Conservation (phyloP, 2,113 vertebrate species). For the Zosterops pallidus region DNA sequence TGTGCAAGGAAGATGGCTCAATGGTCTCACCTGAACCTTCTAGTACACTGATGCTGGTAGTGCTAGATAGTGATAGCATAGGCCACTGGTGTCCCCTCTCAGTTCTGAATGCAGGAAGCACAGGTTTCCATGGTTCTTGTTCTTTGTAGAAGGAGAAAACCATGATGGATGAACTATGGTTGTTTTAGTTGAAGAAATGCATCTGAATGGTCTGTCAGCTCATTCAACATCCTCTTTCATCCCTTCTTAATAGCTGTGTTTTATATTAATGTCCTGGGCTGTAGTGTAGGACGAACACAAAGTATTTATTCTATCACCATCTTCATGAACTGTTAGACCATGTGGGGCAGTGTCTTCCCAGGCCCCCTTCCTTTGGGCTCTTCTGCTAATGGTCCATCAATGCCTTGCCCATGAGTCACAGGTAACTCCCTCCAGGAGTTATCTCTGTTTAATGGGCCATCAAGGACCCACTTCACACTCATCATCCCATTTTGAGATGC, state of each 20-base stretch:
- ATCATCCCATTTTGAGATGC: too few relatives aligned
- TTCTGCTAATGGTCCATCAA: too few relatives aligned
- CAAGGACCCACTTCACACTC: too few relatives aligned
- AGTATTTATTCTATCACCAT: too few relatives aligned
- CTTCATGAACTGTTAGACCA: too few relatives aligned
- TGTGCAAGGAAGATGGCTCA: background rate
- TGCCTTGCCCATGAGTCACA: too few relatives aligned
- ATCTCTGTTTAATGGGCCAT: too few relatives aligned
- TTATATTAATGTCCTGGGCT: background rate
- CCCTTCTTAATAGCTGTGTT: background rate
- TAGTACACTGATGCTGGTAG: background rate
- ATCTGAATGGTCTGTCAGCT: background rate
- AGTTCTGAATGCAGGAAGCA: background rate
- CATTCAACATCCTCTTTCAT: background rate
- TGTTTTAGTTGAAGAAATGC: background rate
- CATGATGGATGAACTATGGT: background rate
- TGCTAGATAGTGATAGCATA: background rate
- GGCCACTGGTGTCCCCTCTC: background rate
- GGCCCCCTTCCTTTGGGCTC: too few relatives aligned
- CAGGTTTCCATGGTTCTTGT: background rate
- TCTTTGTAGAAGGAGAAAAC: background rate
- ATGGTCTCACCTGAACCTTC: background rate
- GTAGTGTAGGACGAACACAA: too few relatives aligned
- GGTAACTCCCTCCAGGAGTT: too few relatives aligned
- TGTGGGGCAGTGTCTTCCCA: too few relatives aligned